Percentiles rank a stretch among this genome's conserved stretches.
phyloP scores from a whole-genome alignment of 2,888 invertebrate species.

The Teinopalpus imperialis region DNA sequence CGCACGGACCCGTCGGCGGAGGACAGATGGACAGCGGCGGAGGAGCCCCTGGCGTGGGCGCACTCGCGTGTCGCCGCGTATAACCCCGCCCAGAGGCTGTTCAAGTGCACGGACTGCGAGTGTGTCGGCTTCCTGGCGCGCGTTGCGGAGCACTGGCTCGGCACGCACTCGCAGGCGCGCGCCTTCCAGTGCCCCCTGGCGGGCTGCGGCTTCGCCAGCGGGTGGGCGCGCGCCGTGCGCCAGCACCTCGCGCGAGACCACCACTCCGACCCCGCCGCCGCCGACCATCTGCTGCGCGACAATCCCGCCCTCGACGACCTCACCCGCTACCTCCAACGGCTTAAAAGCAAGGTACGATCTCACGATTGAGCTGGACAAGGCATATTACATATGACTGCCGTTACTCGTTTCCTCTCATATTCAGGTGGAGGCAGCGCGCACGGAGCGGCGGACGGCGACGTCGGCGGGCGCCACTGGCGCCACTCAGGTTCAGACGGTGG shows the following conservation, averaged over 20 bases:
- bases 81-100: constrained; percentile 88
- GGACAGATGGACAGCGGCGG: constrained; percentile 86
- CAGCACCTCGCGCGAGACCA: constrained; percentile 88
- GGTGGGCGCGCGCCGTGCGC: constrained; percentile 88
- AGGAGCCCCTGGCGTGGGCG: constrained; percentile 87
- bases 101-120: constrained; percentile 89
- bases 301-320: constrained; percentile 89
- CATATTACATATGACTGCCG: no score
- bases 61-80: constrained; percentile 91
- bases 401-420: constrained; percentile 20
- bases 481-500: constrained; percentile 1
- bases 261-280: constrained; percentile 84
- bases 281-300: constrained; percentile 84
- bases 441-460: constrained; percentile 45
- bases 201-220: constrained; percentile 88
- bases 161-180: constrained; percentile 85
- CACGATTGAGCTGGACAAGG: no score
- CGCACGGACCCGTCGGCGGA: constrained; percentile 74
- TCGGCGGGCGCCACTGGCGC: constrained; percentile 26
- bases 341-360: constrained; percentile 82
- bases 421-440: constrained; percentile 70
- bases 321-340: constrained; percentile 85
- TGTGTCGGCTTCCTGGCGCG: constrained; percentile 88
- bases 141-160: constrained; percentile 90
- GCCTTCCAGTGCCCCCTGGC: constrained; percentile 85